Conservation (phyloP, 64 coral and sea anemone genomes). For the Pachyseris speciosa region DNA sequence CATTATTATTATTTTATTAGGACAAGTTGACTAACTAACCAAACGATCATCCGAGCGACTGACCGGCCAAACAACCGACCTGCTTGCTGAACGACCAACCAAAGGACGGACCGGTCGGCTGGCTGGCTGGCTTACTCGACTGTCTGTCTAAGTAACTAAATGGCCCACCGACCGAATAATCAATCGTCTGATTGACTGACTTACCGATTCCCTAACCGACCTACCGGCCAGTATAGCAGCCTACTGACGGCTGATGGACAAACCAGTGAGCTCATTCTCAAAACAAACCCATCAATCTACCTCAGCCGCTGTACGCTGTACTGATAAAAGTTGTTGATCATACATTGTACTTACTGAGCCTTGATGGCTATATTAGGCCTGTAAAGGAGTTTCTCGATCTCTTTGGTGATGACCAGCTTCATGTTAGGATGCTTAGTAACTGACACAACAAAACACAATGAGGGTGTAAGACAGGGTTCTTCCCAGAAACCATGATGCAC, state of each 20-base stretch:
- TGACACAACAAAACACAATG: conserved; percentile 21
- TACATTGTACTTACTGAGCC: conserved; percentile 89
- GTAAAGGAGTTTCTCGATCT: conserved; percentile 88
- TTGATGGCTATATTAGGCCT: conserved; percentile 89
- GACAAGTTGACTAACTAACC: neutral
- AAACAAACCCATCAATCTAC: no score
- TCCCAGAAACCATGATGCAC: no score
- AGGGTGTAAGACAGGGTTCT: neutral
- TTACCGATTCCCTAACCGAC: neutral
- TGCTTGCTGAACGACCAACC: neutral
- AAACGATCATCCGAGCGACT: neutral
- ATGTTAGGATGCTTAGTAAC: conserved; percentile 98
- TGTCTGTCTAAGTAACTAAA: neutral
- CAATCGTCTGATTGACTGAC: neutral
- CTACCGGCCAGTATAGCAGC: no score
- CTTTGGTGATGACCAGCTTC: conserved; percentile 92
- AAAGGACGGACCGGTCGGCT: neutral
- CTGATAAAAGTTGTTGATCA: no score
- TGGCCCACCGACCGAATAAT: neutral
- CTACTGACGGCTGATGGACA: no score
- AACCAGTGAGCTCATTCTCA: no score
- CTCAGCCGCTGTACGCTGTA: no score
- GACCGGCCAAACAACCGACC: neutral
- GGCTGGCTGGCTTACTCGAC: neutral
- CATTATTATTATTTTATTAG: neutral